These are phyloP conservation scores for Origma solitaria DNA, from an alignment of 2,113 vertebrate genomes.

Conservation along the genomic window DNA sequence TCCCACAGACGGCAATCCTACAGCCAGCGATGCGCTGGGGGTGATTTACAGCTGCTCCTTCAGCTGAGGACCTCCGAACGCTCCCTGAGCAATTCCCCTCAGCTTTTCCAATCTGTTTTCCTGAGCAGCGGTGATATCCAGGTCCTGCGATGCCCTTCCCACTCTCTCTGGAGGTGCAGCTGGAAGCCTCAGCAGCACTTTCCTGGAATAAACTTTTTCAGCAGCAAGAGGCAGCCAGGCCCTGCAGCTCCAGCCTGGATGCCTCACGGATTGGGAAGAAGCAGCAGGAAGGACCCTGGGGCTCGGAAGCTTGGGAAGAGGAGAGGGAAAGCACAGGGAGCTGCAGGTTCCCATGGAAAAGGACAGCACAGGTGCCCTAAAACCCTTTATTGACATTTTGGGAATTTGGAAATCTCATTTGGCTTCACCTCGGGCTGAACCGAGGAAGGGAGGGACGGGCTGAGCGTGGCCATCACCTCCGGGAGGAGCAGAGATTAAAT, in stretches of 20 bases:
- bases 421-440: no score
- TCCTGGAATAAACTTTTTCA: background rate
- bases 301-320: background rate
- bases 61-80: background rate
- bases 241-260: no score
- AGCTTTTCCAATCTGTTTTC: background rate
- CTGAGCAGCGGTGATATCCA: background rate
- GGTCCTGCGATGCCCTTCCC: background rate
- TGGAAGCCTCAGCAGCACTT: background rate
- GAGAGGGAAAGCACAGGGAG: accelerated
- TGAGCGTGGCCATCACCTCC: background rate
- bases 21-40: no score
- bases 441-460: background rate
- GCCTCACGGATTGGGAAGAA: accelerated
- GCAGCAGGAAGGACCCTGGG: accelerated
- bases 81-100: background rate
- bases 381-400: no score
- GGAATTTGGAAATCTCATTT: no score
- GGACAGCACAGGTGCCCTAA: no score
- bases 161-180: accelerated
- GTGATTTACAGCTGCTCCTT: background rate
- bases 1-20: no score
- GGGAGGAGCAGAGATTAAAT: background rate
- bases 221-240: accelerated
- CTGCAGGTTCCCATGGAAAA: no score